Percentiles rank a stretch among this genome's conserved stretches.
Conservation (phyloP, 2,797 vertebrate genomes). For the Emydoidea blandingii region DNA sequence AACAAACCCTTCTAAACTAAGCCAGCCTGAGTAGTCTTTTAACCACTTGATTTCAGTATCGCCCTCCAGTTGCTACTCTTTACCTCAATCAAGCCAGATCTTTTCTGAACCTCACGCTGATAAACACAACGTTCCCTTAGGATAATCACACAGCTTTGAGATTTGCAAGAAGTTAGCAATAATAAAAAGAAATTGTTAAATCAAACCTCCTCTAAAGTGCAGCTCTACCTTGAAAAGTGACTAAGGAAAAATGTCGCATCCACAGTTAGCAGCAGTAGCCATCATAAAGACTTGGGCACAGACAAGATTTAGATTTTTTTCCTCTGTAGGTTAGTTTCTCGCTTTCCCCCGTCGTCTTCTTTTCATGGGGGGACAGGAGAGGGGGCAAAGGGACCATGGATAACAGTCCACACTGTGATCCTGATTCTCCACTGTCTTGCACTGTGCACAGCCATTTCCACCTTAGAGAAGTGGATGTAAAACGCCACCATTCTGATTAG, state of each 20-base stretch:
- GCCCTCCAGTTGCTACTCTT: background rate
- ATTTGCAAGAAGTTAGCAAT: background rate
- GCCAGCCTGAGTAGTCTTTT: background rate
- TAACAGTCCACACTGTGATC: background rate
- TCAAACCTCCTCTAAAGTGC: background rate
- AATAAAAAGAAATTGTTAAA: background rate
- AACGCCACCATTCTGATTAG: background rate
- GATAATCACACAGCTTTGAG: background rate
- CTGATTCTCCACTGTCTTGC: background rate
- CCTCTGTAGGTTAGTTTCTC: background rate
- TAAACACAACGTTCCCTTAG: background rate
- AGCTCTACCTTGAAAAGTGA: background rate
- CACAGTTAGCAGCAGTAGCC: background rate
- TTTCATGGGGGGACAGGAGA: background rate
- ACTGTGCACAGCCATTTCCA: background rate
- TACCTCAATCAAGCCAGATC: background rate
- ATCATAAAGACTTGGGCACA: background rate
- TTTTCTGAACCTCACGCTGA: background rate
- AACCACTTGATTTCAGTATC: background rate
- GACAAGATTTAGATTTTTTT: background rate
- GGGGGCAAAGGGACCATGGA: background rate
- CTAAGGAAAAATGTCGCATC: background rate
- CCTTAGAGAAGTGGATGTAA: background rate
- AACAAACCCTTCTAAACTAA: rapidly evolving
- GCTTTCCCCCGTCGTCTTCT: background rate